A percentile compares a stretch with the other conserved stretches of the same genome.
phyloP scores from a whole-genome alignment of 2,113 vertebrate genomes.

The Oncorhynchus masou region DNA sequence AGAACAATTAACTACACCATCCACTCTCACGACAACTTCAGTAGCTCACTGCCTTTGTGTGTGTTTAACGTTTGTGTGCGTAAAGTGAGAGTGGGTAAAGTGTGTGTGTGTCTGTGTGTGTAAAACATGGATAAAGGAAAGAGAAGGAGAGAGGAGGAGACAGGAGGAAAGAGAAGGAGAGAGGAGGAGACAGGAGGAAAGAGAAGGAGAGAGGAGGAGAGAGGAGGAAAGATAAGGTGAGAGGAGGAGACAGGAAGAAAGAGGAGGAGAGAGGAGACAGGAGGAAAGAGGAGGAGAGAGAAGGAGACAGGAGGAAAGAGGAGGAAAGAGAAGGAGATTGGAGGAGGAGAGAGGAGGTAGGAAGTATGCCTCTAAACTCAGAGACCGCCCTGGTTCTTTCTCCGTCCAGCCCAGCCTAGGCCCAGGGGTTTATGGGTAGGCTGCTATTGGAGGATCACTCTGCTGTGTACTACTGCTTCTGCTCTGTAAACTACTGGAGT shows the following conservation, averaged over 20 bases:
- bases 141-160: conserved; percentile 39
- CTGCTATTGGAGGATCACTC: not conserved
- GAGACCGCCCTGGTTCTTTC: not conserved
- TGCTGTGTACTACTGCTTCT: not conserved
- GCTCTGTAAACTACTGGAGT: not conserved
- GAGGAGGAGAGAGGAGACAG: no score
- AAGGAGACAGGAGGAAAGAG: not conserved
- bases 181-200: not conserved
- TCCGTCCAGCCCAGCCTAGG: not conserved
- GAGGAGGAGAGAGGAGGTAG: no score
- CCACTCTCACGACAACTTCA: no score
- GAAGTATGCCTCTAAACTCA: not conserved
- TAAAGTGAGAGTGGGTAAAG: conserved; percentile 73
- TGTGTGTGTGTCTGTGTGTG: no score
- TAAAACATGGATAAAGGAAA: conserved; percentile 31
- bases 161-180: not conserved
- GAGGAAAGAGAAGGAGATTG: no score
- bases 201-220: not conserved
- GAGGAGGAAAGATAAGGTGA: not conserved
- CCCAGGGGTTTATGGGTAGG: not conserved
- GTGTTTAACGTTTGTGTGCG: no score
- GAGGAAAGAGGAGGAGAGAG: not conserved
- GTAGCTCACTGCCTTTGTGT: no score
- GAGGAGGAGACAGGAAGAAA: not conserved
- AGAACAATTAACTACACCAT: no score